A percentile compares a stretch with the other conserved stretches of the same genome.
phyloP scores from a whole-genome alignment of 2,113 vertebrate species.

The Anseranas semipalmata region DNA sequence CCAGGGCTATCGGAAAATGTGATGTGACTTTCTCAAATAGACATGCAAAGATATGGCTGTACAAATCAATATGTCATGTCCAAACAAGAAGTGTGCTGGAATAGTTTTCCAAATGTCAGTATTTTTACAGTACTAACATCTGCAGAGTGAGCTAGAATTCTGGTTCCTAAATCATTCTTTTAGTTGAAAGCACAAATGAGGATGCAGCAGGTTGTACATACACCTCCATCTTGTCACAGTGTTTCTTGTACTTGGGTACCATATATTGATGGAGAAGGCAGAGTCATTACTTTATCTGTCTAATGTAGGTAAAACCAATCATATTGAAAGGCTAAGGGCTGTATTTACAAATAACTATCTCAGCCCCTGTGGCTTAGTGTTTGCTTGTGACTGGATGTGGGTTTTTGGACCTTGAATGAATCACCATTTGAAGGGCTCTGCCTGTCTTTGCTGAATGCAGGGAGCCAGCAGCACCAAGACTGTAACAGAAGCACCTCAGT shows the following conservation, averaged over 20 bases:
- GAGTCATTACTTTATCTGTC: background rate
- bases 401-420: background rate
- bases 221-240: background rate
- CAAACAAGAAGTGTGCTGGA: background rate
- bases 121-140: background rate
- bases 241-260: background rate
- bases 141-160: slow-evolving; percentile 2
- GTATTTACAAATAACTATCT: background rate
- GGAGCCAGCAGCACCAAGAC: background rate
- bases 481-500: background rate
- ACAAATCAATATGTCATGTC: background rate
- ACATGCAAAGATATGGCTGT: background rate
- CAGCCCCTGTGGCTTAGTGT: background rate
- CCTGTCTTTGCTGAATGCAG: background rate
- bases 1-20: background rate
- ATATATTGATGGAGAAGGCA: background rate
- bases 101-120: background rate
- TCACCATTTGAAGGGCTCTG: background rate
- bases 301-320: background rate
- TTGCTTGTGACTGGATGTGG: background rate
- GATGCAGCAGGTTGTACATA: slow-evolving; percentile 14
- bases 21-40: background rate
- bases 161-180: background rate
- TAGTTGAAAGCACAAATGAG: background rate
- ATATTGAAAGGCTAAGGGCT: background rate